Evolutionary conservation across 2,797 vertebrate species (phyloP).

Genomic region (Cyprinella venusta): DNA sequence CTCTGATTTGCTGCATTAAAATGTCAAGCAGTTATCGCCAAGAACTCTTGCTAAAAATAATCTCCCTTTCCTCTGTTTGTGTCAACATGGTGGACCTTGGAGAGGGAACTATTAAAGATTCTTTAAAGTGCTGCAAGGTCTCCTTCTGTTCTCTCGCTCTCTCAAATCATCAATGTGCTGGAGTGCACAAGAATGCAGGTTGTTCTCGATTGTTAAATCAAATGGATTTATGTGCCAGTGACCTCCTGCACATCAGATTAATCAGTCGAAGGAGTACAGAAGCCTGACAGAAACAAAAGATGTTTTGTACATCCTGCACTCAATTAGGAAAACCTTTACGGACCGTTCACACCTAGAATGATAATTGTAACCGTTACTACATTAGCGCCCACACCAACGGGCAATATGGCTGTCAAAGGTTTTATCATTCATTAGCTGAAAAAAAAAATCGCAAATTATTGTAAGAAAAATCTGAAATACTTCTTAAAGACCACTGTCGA

Average conservation of each 20-base stretch:
- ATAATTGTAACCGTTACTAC: background rate
- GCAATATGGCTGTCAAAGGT: background rate
- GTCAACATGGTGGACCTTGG: conserved; percentile 43
- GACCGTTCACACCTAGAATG: background rate
- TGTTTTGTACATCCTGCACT: conserved; percentile 38
- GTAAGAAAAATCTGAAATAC: background rate
- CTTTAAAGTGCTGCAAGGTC: conserved; percentile 26
- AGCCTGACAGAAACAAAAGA: conserved; percentile 22
- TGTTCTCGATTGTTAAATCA: background rate
- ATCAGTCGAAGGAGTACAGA: conserved; percentile 37
- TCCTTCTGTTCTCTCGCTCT: background rate
- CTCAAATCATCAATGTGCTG: background rate
- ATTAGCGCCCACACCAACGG: too few species aligned
- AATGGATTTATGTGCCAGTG: conserved; percentile 9
- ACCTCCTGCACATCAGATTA: conserved; percentile 41
- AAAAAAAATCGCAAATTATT: too few species aligned
- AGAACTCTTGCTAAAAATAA: conserved; percentile 71
- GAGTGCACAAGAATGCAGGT: conserved; percentile 11
- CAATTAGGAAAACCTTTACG: conserved; percentile 4
- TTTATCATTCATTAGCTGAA: background rate
- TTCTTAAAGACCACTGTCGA: conserved; percentile 24
- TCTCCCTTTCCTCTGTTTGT: conserved; percentile 21
- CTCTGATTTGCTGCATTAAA: conserved; percentile 55
- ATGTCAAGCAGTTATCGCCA: conserved; percentile 66
- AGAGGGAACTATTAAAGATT: conserved; percentile 19